Evolutionary conservation across 2,888 invertebrate species (phyloP).

Genomic region (Melanotus villosus): DNA sequence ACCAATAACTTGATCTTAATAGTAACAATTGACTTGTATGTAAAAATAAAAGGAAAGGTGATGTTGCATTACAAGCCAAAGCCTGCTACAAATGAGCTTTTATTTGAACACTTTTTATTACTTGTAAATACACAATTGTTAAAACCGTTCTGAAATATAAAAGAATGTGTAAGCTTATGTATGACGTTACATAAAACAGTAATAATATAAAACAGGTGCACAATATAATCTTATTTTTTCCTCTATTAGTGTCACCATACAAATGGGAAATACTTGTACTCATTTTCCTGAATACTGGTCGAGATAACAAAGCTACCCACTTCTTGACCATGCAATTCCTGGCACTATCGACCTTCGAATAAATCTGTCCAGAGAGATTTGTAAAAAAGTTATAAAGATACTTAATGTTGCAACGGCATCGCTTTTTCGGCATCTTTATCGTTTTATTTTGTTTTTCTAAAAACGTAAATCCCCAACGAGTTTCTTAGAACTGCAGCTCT

Average conservation of each 20-base stretch:
- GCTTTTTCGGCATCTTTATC: slow-evolving; percentile 5
- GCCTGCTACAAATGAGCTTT: too few relatives aligned
- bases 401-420: not conserved
- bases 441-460: not conserved
- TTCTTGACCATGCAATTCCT: not conserved
- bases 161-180: too few relatives aligned
- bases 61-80: too few relatives aligned
- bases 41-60: too few relatives aligned
- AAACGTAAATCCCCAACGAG: not conserved
- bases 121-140: too few relatives aligned
- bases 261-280: slow-evolving; percentile 18
- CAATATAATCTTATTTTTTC: not conserved
- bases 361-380: not conserved
- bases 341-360: not conserved
- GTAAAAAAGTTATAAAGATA: slow-evolving; percentile 5
- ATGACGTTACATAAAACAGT: too few relatives aligned
- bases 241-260: not conserved
- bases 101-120: too few relatives aligned
- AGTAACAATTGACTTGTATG: too few relatives aligned
- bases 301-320: slow-evolving; percentile 8
- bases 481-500: not conserved
- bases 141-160: too few relatives aligned
- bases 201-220: not conserved
- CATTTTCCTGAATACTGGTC: slow-evolving; percentile 1
- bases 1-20: too few relatives aligned